phyloP scores from a whole-genome alignment of 2,888 invertebrate species.

The Podotricha telesiphe region DNA sequence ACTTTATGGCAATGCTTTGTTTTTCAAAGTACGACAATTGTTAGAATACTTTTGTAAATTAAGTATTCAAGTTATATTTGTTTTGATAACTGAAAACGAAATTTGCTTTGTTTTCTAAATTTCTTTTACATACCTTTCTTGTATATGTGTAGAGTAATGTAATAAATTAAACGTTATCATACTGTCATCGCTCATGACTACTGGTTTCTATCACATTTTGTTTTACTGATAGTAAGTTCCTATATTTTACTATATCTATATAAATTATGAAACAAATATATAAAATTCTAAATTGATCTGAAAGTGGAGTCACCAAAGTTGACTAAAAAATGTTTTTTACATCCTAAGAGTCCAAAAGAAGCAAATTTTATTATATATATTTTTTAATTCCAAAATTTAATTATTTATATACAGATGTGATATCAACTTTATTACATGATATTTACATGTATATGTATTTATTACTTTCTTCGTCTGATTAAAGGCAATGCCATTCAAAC shows the following conservation, averaged over 20 bases:
- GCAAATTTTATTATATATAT: too few relatives aligned
- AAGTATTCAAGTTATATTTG: constrained; percentile 7
- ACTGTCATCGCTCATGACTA: too few relatives aligned
- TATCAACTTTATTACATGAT: background rate
- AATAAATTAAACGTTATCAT: too few relatives aligned
- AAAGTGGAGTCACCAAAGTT: too few relatives aligned
- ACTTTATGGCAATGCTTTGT: constrained; percentile 45
- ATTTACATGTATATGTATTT: background rate
- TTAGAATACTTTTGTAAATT: constrained; percentile 37
- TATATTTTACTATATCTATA: background rate
- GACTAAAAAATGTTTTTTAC: too few relatives aligned
- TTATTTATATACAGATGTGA: too few relatives aligned
- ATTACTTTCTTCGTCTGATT: constrained; percentile 25
- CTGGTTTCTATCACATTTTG: too few relatives aligned
- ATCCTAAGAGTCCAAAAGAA: too few relatives aligned
- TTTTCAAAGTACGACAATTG: constrained; percentile 39
- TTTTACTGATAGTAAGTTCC: too few relatives aligned
- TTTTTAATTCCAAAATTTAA: too few relatives aligned
- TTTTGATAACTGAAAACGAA: background rate
- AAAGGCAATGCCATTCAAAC: constrained; percentile 35
- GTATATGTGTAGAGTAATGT: background rate
- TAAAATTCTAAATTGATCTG: background rate
- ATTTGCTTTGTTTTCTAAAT: background rate
- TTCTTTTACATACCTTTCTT: background rate
- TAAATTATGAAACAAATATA: background rate